Evolutionary conservation across 2,113 vertebrate genomes (phyloP), one percentile per base, ranked within the genome.

Genomic region (Nothocercus nigrocapillus): DNA sequence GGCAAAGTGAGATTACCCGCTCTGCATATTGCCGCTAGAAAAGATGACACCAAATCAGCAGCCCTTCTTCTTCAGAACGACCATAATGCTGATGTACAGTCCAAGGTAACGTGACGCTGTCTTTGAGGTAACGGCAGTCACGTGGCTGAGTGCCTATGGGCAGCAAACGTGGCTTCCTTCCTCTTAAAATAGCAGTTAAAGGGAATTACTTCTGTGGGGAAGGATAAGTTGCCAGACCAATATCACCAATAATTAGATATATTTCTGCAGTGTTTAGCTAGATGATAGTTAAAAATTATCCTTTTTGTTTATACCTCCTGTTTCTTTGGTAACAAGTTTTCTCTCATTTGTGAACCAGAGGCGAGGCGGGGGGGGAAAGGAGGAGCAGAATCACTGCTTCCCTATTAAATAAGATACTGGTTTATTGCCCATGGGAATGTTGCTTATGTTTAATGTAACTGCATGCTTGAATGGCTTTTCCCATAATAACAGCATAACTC

Each of bases 81-180:
- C 95, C 99, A 99, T 96, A 99, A 99, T 1, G 99, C 99, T 0
- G 99, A 99, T 1, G 99, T 99, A 54, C 99, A 99, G 96, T 99
- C 99, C 40, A 99, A 99, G 99, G 99, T 99, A 98, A 72, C 94
- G 8, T 1, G 1, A 3, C 1, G n/a, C 61, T 38, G 85, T 73
- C 18, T 1, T 11, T 5, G 22, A 80, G 79, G 79, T 44, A 42
- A 80, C 81, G 40, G 49, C 7, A 2, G 45, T 45, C 80, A 9
- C 1, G 3, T 4, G 44, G 38, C 70, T 13, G 32, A 4, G 22
- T n/a, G 73, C 82, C 44, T 4, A 1, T 11, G 69, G 79, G n/a
- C 86, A 13, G 11, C 30, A 73, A 22, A 59, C 32, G n/a, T 25
- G 7, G 4, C 32, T 58, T 62, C 66, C 79, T 44, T 38, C 32